Conservation (phyloP, 64 coral and sea anemone species). For the Astreopora myriophthalma region DNA sequence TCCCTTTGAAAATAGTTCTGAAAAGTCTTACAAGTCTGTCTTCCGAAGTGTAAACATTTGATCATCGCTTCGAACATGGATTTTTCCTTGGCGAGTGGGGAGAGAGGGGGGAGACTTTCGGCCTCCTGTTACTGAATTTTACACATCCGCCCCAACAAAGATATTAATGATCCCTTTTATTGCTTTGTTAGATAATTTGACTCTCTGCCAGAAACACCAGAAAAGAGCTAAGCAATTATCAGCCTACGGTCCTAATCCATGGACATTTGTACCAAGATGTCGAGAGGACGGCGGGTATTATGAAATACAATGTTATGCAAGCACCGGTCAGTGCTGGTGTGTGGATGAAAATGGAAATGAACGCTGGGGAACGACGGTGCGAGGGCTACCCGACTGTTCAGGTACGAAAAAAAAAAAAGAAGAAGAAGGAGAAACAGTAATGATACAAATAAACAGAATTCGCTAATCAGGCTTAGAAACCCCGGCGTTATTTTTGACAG, state of each 20-base stretch:
- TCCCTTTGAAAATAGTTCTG: no score
- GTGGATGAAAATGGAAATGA: conserved; percentile 83
- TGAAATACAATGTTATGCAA: conserved; percentile 57
- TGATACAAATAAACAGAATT: no score
- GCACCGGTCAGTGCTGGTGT: conserved; percentile 87
- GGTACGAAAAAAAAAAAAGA: conserved; percentile 12
- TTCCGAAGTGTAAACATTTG: no score
- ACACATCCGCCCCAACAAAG: no score
- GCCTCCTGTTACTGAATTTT: no score
- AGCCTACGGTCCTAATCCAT: neutral
- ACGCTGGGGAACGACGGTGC: conserved; percentile 15
- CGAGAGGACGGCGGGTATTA: conserved; percentile 57
- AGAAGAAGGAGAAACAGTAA: no score
- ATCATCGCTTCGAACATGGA: no score
- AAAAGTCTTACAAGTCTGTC: no score
- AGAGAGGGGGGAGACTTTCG: no score
- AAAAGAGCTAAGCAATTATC: conserved; percentile 2
- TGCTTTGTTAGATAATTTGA: neutral
- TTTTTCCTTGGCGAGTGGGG: no score
- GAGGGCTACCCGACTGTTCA: conserved; percentile 61
- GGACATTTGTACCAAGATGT: conserved; percentile 70
- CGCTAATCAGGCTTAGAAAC: no score
- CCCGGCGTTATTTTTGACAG: no score
- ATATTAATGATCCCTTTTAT: neutral
- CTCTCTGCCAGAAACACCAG: conserved; percentile 1